Evolutionary conservation across 2,888 invertebrate genomes (phyloP).

Genomic region (Achlya flavicornis): DNA sequence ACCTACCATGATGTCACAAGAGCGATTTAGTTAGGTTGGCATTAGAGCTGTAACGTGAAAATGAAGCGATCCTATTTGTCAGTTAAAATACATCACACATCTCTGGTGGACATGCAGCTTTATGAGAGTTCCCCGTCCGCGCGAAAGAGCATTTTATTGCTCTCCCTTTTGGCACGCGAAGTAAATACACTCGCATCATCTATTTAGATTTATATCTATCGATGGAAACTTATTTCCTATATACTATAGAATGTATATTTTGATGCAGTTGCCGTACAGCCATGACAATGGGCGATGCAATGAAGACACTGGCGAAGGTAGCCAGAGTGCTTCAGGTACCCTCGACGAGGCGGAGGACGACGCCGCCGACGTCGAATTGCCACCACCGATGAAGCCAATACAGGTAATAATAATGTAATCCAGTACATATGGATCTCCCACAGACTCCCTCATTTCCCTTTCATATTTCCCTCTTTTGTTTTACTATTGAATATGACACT

Average conservation of each 20-base stretch:
- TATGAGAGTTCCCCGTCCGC: no score
- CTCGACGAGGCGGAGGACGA: conserved; percentile 92
- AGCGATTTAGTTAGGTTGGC: no score
- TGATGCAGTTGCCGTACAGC: conserved; percentile 57
- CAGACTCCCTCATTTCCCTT: background rate
- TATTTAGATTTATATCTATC: no score
- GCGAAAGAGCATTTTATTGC: no score
- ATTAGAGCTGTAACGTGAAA: no score
- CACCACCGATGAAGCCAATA: conserved; percentile 98
- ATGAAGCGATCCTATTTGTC: no score
- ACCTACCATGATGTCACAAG: no score
- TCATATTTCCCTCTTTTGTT: background rate
- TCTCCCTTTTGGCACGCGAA: no score
- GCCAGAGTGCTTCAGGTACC: conserved; percentile 63
- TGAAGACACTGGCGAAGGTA: conserved; percentile 64
- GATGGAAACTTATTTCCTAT: background rate
- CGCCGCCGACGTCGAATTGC: conserved; percentile 90
- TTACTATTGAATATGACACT: no score
- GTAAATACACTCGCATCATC: no score
- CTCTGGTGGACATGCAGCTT: no score
- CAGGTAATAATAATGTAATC: conserved; percentile 82
- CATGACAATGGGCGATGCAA: conserved; percentile 51
- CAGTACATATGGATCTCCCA: background rate
- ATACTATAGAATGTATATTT: background rate
- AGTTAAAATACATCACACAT: no score